These are phyloP conservation scores for Camponotus vicinus DNA, from an alignment of 1,140 invertebrate genomes.

Conservation along the genomic window DNA sequence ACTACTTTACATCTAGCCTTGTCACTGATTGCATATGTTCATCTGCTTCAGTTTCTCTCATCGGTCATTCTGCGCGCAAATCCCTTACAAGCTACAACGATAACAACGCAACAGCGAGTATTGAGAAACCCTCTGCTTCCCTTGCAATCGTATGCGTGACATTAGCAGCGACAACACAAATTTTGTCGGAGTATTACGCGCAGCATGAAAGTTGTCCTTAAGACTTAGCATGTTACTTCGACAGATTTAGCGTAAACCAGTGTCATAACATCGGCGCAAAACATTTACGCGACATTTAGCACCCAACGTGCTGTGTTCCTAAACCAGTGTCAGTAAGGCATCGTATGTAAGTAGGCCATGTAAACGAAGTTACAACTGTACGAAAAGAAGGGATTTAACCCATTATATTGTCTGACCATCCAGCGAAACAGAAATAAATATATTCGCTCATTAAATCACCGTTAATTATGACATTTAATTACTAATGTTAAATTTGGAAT, in stretches of 20 bases:
- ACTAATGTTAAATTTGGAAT: background rate
- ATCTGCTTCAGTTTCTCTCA: background rate
- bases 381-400: slow-evolving; percentile 10
- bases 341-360: slow-evolving; percentile 39
- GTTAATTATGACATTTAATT: slow-evolving; percentile 17
- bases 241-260: slow-evolving; percentile 40
- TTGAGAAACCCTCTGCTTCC: background rate
- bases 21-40: background rate
- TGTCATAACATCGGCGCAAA: slow-evolving; percentile 32
- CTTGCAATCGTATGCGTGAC: background rate
- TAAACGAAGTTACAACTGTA: slow-evolving; percentile 48
- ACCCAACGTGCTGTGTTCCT: slow-evolving; percentile 10
- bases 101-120: background rate
- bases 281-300: slow-evolving; percentile 54
- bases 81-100: background rate
- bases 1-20: background rate
- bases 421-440: slow-evolving; percentile 9
- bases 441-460: slow-evolving; percentile 15
- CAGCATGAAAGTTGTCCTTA: slow-evolving; percentile 15
- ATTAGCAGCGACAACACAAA: slow-evolving; percentile 23
- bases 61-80: background rate
- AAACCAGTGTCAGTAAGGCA: slow-evolving; percentile 38
- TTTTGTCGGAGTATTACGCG: slow-evolving; percentile 31
- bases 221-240: slow-evolving; percentile 24
- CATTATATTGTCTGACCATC: slow-evolving; percentile 15